Base-by-base conservation (phyloP, 2,888 invertebrate species). In the Himalopsyche tibetana region DNA sequence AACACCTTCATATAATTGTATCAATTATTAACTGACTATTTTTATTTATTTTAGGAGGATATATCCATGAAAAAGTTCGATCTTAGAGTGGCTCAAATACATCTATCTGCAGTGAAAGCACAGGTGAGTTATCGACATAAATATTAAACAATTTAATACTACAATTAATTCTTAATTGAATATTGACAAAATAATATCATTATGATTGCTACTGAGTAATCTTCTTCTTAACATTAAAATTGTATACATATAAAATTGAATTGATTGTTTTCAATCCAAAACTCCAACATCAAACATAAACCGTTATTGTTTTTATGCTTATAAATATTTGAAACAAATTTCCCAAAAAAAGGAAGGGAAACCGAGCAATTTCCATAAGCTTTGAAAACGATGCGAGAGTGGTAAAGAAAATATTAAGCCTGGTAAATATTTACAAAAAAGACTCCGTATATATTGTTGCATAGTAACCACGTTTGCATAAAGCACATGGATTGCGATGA, bases 41-140 rank as follows among this genome's bases (percentile, higher is more conserved):
- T 69, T 28, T 84, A 4, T 45, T 89, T 86, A 84, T 88, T 87
- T 84, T 97, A 99, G 93, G 98, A 99, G 92, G 98, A 99, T 90
- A 96, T 99, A 91, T 98, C 98, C 89, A 94, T 97, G 93, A 98
- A 98, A 93, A 95, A 97, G 90, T 98, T 98, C 92, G 98, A 99
- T 93, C 95, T 98, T 89, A 95, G 97, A 89, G 96, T 98, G 83
- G 97, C 98, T 81, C 97, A 98, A 91, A 94, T 99, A 88, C 98
- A 98, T 92, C 94, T 98, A 88, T 96, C 97, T 84, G 97, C 98
- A 86, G 96, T 98, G 85, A 95, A 96, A 93, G 96, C 98, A 86
- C 98, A 99, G 96, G 98, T 98, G 94, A 94, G 94, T 69, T 36
- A 36, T 11, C 4, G 9, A 55, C 8, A 15, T 36, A 55, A 5